Conservation (phyloP, 2,888 invertebrate species). For the Carabus problematicus region DNA sequence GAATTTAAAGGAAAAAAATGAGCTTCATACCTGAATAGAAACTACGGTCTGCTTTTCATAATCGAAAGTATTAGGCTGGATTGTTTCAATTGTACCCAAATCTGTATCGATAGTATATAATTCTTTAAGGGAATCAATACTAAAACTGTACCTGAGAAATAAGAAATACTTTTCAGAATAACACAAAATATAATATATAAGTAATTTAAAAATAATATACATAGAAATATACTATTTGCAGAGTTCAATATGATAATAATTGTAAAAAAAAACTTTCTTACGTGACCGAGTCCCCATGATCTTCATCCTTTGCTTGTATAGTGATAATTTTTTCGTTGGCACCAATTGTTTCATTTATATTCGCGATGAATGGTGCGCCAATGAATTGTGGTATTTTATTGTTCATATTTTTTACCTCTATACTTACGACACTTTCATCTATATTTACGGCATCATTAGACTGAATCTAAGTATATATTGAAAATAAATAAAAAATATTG, state of each 20-base stretch:
- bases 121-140: conserved; percentile 28
- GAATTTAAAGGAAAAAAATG: conserved; percentile 3
- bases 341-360: conserved; percentile 61
- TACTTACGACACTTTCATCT: conserved; percentile 57
- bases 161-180: background rate
- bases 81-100: conserved; percentile 67
- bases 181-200: too few relatives aligned
- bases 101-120: conserved; percentile 60
- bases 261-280: conserved; percentile 55
- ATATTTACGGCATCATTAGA: conserved; percentile 35
- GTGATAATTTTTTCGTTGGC: conserved; percentile 61
- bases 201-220: too few relatives aligned
- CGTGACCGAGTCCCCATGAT: conserved; percentile 67
- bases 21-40: conserved; percentile 26
- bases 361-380: conserved; percentile 49
- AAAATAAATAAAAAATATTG: conserved; percentile 8
- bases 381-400: conserved; percentile 73
- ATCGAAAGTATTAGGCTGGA: conserved; percentile 65
- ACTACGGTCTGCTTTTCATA: conserved; percentile 64
- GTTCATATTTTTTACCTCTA: conserved; percentile 71
- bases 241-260: background rate
- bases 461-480: conserved; percentile 51
- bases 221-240: background rate
- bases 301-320: conserved; percentile 67
- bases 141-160: background rate